A percentile compares a stretch with the other conserved stretches of the same genome.
Evolutionary conservation across 2,888 invertebrate genomes (phyloP).

Genomic region (Asteroscopus sphinx): DNA sequence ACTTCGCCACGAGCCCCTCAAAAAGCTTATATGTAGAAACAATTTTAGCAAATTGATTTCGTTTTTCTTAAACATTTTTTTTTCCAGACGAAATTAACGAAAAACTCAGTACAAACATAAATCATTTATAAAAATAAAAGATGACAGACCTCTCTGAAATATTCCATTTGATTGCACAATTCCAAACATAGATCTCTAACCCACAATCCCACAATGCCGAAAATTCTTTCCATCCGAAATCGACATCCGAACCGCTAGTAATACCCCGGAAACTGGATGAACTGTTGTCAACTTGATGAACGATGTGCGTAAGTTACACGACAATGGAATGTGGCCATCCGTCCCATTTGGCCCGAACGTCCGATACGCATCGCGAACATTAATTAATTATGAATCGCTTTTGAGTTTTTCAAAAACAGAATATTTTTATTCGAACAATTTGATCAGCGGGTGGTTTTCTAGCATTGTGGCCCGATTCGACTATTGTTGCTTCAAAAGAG

Average conservation of each 20-base stretch:
- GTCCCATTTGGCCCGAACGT: conserved; percentile 76
- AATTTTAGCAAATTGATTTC: too few relatives aligned
- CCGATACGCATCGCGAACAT: conserved; percentile 78
- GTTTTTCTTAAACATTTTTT: too few relatives aligned
- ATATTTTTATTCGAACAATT: conserved; percentile 46
- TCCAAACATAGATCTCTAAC: conserved; percentile 6
- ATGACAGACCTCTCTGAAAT: neutral
- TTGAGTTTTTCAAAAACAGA: conserved; percentile 62
- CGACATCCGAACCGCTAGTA: conserved; percentile 64
- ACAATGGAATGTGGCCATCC: conserved; percentile 87
- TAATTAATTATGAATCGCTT: conserved; percentile 83
- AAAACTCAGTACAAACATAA: too few relatives aligned
- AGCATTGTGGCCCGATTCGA: conserved; percentile 48
- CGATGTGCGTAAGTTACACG: conserved; percentile 88
- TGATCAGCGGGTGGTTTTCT: conserved; percentile 55
- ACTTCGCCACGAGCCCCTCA: too few relatives aligned
- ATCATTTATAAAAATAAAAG: too few relatives aligned
- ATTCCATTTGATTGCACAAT: neutral
- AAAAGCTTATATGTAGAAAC: too few relatives aligned
- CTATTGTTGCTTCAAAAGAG: conserved; percentile 50
- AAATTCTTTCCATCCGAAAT: conserved; percentile 28
- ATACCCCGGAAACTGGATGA: conserved; percentile 87
- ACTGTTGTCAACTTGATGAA: conserved; percentile 89
- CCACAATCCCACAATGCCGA: conserved; percentile 13
- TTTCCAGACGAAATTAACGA: too few relatives aligned